Base-by-base conservation (phyloP, 2,113 vertebrate species). In the Phyllostomus hastatus region DNA sequence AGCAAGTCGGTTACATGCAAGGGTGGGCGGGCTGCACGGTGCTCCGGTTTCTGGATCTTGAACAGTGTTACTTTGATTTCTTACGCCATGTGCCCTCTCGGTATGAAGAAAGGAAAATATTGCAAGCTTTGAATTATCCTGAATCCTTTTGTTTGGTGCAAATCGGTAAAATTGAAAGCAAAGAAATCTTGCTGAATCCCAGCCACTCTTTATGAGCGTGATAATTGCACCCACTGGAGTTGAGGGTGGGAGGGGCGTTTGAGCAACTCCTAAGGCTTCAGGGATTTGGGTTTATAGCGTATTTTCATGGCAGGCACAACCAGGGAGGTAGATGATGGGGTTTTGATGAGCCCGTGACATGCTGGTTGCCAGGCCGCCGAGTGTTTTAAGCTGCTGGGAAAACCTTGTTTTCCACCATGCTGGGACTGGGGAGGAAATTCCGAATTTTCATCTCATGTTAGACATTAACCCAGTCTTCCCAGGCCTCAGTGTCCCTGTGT, bases 11-110 rank as follows among this genome's bases (percentile, higher is more conserved):
- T 20, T 19, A 0, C 10, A 3, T 19, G 69, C 17, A 69, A n/a
- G 28, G n/a, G 2, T 1, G 16, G 4, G 19, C 6, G 16, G 4
- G 19, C 6, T 5, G 2, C 19, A 10, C 35, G 1, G 50, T 38
- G 41, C 54, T 19, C 17, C 31, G 81, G 22, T 9, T 31, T 54
- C 72, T 57, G 12, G 22, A 59, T 38, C 38, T 48, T 35, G 24
- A 50, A 66, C 26, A 35, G 31, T 66, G 90, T 19, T 22, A 20
- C 43, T 82, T 87, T 31, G 46, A 38, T 75, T 81, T 35, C 8
- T 7, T 50, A 20, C 0, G 1, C 8, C 35, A 2, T 26, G 17
- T 26, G 20, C 52, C 70, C 31, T 59, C 57, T 61, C 19, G 31
- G 20, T n/a, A 46, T 64, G 33, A 83, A 80, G 76, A 28, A 78